Conservation (phyloP, 2,113 vertebrate genomes). For the Silurus meridionalis region DNA sequence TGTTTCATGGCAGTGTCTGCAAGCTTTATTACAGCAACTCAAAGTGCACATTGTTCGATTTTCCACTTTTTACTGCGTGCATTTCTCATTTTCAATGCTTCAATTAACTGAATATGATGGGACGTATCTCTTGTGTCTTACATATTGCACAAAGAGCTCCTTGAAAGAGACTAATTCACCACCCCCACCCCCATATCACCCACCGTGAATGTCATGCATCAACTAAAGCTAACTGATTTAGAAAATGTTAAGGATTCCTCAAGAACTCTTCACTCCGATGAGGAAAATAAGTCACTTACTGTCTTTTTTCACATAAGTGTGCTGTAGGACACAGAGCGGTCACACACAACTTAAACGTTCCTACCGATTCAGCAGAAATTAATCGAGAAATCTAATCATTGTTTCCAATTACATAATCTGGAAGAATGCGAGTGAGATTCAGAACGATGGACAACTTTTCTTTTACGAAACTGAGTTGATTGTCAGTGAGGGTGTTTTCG, state of each 20-base stretch:
- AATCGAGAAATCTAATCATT: slow-evolving; percentile 80
- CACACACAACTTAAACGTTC: slow-evolving; percentile 75
- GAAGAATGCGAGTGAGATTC: slow-evolving; percentile 79
- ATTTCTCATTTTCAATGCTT: slow-evolving; percentile 51
- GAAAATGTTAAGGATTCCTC: slow-evolving; percentile 75
- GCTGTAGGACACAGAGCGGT: slow-evolving; percentile 73
- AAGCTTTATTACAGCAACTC: slow-evolving; percentile 42
- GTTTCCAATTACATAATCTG: slow-evolving; percentile 80
- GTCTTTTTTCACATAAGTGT: slow-evolving; percentile 74
- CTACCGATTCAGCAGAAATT: slow-evolving; percentile 81
- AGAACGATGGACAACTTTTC: slow-evolving; percentile 64
- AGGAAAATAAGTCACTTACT: slow-evolving; percentile 73
- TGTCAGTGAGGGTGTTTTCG: slow-evolving; percentile 56
- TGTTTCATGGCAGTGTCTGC: slow-evolving; percentile 33
- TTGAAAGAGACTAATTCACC: slow-evolving; percentile 48
- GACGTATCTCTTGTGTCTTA: slow-evolving; percentile 55
- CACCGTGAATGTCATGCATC: slow-evolving; percentile 65
- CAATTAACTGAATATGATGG: slow-evolving; percentile 47
- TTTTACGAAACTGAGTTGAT: slow-evolving; percentile 62
- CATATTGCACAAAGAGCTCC: slow-evolving; percentile 48
- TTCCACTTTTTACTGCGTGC: slow-evolving; percentile 36
- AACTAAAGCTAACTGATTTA: slow-evolving; percentile 77
- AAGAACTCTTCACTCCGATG: slow-evolving; percentile 69
- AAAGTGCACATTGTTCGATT: slow-evolving; percentile 41
- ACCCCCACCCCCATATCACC: slow-evolving; percentile 38